phyloP scores from a whole-genome alignment of 2,113 vertebrate species.

The Cisticola juncidis region DNA sequence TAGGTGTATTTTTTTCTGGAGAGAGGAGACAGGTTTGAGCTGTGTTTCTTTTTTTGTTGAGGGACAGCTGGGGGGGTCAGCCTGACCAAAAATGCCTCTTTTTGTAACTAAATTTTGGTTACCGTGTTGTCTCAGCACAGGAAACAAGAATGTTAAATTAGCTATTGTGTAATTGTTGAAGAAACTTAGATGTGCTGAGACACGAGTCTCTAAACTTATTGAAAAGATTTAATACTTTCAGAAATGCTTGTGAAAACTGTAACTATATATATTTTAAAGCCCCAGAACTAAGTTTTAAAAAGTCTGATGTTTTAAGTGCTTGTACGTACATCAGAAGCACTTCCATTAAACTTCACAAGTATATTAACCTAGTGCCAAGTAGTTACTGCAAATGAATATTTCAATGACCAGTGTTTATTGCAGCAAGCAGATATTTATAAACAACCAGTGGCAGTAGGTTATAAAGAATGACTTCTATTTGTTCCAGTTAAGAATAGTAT shows the following conservation, averaged over 20 bases:
- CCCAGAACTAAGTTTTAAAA: conserved; percentile 57
- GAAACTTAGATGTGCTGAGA: conserved; percentile 62
- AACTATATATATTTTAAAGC: conserved; percentile 63
- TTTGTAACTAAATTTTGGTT: conserved; percentile 62
- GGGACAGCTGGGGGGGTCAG: conserved; percentile 22
- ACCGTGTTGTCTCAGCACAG: conserved; percentile 52
- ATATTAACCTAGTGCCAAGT: conserved; percentile 83
- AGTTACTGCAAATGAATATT: conserved; percentile 80
- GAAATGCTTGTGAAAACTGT: conserved; percentile 72
- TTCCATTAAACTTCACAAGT: conserved; percentile 73
- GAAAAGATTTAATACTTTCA: conserved; percentile 58
- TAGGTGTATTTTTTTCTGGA: conserved; percentile 12
- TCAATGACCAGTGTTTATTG: conserved; percentile 83
- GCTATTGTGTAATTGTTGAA: conserved; percentile 58
- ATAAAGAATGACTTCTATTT: conserved; percentile 57
- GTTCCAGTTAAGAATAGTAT: conserved; percentile 60
- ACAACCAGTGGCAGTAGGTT: conserved; percentile 70
- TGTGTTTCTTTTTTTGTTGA: conserved; percentile 41
- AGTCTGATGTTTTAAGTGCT: conserved; percentile 72
- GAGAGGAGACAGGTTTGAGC: conserved; percentile 32
- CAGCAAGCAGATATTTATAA: conserved; percentile 84
- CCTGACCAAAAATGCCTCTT: conserved; percentile 57
- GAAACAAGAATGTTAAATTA: conserved; percentile 63
- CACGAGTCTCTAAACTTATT: conserved; percentile 66
- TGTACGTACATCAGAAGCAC: conserved; percentile 71